Evolutionary conservation across 2,888 invertebrate genomes (phyloP).

Genomic region (Apodemia hepburni): DNA sequence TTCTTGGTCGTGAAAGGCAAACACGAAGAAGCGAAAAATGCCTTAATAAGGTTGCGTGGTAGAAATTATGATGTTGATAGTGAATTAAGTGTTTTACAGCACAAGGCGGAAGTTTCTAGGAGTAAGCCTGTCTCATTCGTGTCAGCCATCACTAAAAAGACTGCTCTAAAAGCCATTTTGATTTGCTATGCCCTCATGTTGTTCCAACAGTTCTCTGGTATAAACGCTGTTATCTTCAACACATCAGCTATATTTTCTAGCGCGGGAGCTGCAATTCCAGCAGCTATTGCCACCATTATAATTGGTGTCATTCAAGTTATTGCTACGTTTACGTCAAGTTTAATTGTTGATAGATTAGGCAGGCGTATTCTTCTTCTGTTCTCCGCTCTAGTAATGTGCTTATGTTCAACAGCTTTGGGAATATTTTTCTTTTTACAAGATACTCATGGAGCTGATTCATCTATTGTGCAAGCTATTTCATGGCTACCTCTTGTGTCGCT

Average conservation of each 20-base stretch:
- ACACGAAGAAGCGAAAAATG: slow-evolving; percentile 83
- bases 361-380: slow-evolving; percentile 86
- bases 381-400: slow-evolving; percentile 85
- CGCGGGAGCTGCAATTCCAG: slow-evolving; percentile 80
- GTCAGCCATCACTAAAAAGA: slow-evolving; percentile 79
- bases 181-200: slow-evolving; percentile 91
- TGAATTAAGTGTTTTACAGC: slow-evolving; percentile 83
- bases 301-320: slow-evolving; percentile 91
- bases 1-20: slow-evolving; percentile 83
- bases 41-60: slow-evolving; percentile 88
- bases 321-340: slow-evolving; percentile 86
- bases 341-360: slow-evolving; percentile 90
- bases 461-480: slow-evolving; percentile 75
- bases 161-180: slow-evolving; percentile 83
- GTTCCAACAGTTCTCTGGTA: slow-evolving; percentile 93
- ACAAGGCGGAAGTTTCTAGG: slow-evolving; percentile 72
- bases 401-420: slow-evolving; percentile 85
- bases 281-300: slow-evolving; percentile 85
- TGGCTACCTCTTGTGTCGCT: slow-evolving; percentile 89
- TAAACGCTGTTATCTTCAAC: slow-evolving; percentile 92
- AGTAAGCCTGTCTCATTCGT: slow-evolving; percentile 77
- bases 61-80: slow-evolving; percentile 82
- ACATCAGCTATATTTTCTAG: slow-evolving; percentile 86
- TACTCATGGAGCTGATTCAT: slow-evolving; percentile 44
- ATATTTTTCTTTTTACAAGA: slow-evolving; percentile 82